Percentiles rank a stretch among this genome's conserved stretches.
phyloP scores from a whole-genome alignment of 2,888 invertebrate species.

The Liopterus haemorrhoidalis region DNA sequence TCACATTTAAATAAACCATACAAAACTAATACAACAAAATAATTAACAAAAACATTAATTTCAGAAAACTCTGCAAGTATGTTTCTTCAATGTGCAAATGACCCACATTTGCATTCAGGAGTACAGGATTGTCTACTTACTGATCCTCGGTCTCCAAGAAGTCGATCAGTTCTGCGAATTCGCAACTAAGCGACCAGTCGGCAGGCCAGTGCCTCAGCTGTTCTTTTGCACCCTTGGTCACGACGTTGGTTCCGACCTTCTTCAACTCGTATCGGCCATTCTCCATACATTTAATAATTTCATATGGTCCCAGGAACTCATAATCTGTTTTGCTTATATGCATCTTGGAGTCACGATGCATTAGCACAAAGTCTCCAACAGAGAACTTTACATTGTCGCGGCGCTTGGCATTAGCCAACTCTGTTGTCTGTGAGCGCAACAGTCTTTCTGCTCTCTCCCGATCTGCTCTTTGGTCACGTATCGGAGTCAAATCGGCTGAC shows the following conservation, averaged over 20 bases:
- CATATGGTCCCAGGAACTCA: conserved; percentile 29
- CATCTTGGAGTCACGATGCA: conserved; percentile 30
- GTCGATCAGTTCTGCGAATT: too few relatives aligned
- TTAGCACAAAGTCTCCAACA: conserved; percentile 29
- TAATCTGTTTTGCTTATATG: conserved; percentile 27
- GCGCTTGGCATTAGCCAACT: too few relatives aligned
- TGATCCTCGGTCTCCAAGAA: too few relatives aligned
- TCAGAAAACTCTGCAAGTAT: too few relatives aligned
- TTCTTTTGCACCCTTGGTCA: conserved; percentile 24
- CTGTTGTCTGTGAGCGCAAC: too few relatives aligned
- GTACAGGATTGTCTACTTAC: too few relatives aligned
- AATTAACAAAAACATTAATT: too few relatives aligned
- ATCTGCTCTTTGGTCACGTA: not conserved
- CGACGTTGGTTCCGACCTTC: conserved; percentile 17
- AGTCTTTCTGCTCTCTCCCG: not conserved
- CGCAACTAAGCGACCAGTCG: conserved; percentile 17
- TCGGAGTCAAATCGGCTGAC: not conserved
- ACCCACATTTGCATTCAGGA: too few relatives aligned
- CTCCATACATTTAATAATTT: conserved; percentile 17
- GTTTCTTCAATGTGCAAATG: too few relatives aligned
- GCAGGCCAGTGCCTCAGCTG: conserved; percentile 23
- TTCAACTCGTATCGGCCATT: conserved; percentile 21
- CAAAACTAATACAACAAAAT: too few relatives aligned
- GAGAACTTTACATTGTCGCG: conserved; percentile 21
- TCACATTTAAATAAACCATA: too few relatives aligned